phyloP scores from a whole-genome alignment of 2,797 vertebrate species.

The Cossypha polioptera region DNA sequence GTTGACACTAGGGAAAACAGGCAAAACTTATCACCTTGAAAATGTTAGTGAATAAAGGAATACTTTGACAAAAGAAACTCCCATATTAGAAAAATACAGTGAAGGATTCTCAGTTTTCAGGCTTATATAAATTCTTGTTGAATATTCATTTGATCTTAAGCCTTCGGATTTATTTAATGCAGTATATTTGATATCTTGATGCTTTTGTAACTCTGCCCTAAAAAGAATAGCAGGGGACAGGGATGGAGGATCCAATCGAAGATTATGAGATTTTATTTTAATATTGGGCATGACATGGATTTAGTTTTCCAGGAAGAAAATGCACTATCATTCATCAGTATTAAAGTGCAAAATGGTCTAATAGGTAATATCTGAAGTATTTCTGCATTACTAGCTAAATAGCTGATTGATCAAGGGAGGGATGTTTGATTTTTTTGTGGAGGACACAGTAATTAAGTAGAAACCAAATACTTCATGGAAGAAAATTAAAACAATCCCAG shows the following conservation, averaged over 20 bases:
- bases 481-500: not conserved
- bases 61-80: not conserved
- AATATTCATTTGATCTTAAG: slow-evolving; percentile 2
- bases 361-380: not conserved
- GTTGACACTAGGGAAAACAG: not conserved
- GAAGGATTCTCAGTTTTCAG: not conserved
- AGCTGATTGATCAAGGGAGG: slow-evolving; percentile 17
- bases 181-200: not conserved
- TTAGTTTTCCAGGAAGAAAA: slow-evolving; percentile 6
- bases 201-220: not conserved
- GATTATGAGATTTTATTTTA: slow-evolving; percentile 3
- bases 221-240: not conserved
- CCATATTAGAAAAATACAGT: not conserved
- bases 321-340: not conserved
- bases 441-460: slow-evolving; percentile 28
- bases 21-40: not conserved
- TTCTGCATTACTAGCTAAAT: slow-evolving; percentile 5
- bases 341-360: not conserved
- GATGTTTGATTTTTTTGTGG: slow-evolving; percentile 28
- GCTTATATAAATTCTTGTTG: not conserved
- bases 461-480: slow-evolving; percentile 35
- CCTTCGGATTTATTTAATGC: not conserved
- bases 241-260: not conserved
- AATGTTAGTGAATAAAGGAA: not conserved
- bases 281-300: not conserved